Percentiles rank a stretch among this genome's conserved stretches.
These are phyloP conservation scores for Anorthoa munda DNA, from an alignment of 2,888 invertebrate genomes.

Conservation along the genomic window DNA sequence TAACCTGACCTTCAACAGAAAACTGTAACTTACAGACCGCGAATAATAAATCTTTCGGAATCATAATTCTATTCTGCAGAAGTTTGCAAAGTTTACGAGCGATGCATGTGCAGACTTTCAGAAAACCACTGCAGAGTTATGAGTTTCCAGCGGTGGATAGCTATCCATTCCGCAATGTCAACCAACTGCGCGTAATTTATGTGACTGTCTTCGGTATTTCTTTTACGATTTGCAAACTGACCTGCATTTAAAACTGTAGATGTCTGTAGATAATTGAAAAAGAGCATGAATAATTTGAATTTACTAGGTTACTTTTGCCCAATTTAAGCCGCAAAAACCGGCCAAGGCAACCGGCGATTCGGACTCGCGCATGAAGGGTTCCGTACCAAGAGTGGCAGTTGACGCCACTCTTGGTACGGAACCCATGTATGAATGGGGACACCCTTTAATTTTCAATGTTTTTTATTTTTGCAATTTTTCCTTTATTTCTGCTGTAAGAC, in stretches of 20 bases:
- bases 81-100: slow-evolving; percentile 27
- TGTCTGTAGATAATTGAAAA: no score
- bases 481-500: no score
- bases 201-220: slow-evolving; percentile 12
- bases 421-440: no score
- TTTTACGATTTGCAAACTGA: neutral
- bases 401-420: no score
- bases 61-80: slow-evolving; percentile 21
- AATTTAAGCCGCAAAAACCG: no score
- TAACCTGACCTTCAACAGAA: slow-evolving; percentile 10
- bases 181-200: slow-evolving; percentile 21
- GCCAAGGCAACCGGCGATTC: no score
- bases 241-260: neutral
- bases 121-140: slow-evolving; percentile 24
- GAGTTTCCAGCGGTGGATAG: slow-evolving; percentile 14
- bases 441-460: no score
- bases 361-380: no score
- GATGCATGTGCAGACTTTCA: slow-evolving; percentile 9
- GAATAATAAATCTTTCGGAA: slow-evolving; percentile 22
- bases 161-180: slow-evolving; percentile 15
- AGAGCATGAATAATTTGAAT: no score
- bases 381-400: no score
- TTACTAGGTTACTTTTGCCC: no score
- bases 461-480: no score
- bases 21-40: neutral